Percentiles rank a stretch among this genome's conserved stretches.
These are phyloP conservation scores for Brachymystax lenok DNA, from an alignment of 2,797 vertebrate genomes.

Conservation along the genomic window DNA sequence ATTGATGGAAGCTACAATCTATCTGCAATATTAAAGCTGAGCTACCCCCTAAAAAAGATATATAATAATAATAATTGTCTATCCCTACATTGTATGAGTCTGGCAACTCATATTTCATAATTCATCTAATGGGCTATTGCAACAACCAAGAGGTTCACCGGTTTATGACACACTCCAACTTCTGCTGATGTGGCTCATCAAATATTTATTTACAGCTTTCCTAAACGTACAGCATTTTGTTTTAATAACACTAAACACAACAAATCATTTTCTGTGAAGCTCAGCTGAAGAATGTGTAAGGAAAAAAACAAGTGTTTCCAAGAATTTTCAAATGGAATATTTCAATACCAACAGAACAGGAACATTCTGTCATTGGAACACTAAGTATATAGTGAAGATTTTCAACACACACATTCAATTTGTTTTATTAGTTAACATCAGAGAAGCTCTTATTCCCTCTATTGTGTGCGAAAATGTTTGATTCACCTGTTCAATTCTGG, in stretches of 20 bases:
- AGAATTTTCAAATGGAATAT: not conserved
- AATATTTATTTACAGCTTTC: conserved; percentile 34
- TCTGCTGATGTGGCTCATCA: conserved; percentile 29
- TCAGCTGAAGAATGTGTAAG: not conserved
- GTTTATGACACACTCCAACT: conserved; percentile 15
- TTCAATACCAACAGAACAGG: not conserved
- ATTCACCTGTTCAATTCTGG: not conserved
- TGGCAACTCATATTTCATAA: conserved; percentile 10
- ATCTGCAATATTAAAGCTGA: no score
- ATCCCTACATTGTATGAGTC: not conserved
- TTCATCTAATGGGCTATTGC: conserved; percentile 20
- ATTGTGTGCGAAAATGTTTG: not conserved
- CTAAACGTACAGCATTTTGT: conserved; percentile 28
- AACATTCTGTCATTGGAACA: not conserved
- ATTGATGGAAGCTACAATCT: no score
- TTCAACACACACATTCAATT: not conserved
- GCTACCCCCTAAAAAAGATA: no score
- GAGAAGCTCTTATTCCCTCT: not conserved
- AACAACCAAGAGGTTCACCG: not conserved
- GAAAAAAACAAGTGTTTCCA: not conserved
- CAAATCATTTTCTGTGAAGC: conserved; percentile 4
- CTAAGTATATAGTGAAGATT: not conserved
- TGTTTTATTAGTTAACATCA: not conserved
- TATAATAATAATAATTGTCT: not conserved
- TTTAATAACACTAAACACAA: conserved; percentile 31